phyloP scores from a whole-genome alignment of 2,113 vertebrate species.

The Menura novaehollandiae region DNA sequence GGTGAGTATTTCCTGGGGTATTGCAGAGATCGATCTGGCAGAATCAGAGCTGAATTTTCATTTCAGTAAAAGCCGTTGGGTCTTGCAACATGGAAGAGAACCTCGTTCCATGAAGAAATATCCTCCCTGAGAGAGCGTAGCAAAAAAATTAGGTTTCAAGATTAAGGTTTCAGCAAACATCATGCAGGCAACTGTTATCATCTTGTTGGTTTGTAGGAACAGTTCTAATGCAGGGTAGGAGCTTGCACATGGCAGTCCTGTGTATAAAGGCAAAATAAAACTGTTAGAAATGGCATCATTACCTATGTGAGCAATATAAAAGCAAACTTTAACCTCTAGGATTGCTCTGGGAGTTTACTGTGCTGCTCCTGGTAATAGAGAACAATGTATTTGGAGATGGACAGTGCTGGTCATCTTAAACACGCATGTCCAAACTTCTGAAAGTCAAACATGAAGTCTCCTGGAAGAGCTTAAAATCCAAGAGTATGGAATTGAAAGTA shows the following conservation, averaged over 20 bases:
- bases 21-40: not conserved
- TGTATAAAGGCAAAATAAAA: not conserved
- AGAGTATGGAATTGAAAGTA: not conserved
- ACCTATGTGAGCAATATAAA: not conserved
- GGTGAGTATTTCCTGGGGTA: conserved; percentile 13
- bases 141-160: not conserved
- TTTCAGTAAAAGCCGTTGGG: not conserved
- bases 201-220: not conserved
- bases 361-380: not conserved
- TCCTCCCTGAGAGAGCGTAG: not conserved
- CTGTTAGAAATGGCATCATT: not conserved
- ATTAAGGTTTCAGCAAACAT: not conserved
- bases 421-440: fast-evolving
- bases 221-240: not conserved
- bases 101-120: not conserved
- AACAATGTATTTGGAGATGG: not conserved
- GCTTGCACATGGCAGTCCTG: not conserved
- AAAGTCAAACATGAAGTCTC: not conserved
- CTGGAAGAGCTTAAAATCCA: not conserved
- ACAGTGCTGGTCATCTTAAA: not conserved
- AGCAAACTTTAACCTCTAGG: not conserved
- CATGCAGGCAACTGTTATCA: not conserved
- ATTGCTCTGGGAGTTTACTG: not conserved
- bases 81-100: not conserved
- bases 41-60: not conserved